Base-by-base conservation (phyloP, 2,113 vertebrate species). In the Chionis minor region DNA sequence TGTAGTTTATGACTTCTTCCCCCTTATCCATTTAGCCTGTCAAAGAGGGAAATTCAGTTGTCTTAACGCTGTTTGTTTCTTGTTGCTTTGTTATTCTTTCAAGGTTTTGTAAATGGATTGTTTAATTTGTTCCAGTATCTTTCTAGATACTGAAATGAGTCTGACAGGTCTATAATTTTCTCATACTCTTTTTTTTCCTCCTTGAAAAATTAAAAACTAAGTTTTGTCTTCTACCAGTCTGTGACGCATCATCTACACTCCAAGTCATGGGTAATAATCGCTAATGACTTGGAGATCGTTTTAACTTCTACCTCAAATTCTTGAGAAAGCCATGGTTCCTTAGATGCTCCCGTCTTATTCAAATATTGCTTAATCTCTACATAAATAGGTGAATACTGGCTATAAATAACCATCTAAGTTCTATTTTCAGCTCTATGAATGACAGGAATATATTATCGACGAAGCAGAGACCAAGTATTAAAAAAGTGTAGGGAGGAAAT, bases 331-430 rank as follows among this genome's bases (percentile, higher is more conserved):
- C 28, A 28, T 66, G 30, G 54, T 88, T 85, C 35, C 70, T 54
- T 52, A 44, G 14, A 28, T 61, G 40, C 12, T 92, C 89, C 16
- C 21, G 75, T 55, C 32, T 77, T 75, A 71, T 40, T 95, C 65
- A 81, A 59, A 32, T 61, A 44, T 77, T 93, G 40, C 24, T 72
- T 87, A 87, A 81, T 67, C 2, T 66, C 18, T 80, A 44, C 33
- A 61, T 79, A 89, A 87, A 87, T 81, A 91, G 27, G 14, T 87
- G 65, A 54, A 72, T 45, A 3, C 19, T 82, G 15, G 13, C 45
- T 95, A 94, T 75, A 89, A 94, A 91, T 89, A 88, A 78, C 38
- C 19, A 44, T 65, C 87, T 79, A 26, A 63, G 67, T 75, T 91
- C 91, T 87, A 73, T 91, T 95, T 92, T 55, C n/a, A 38, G 40